A percentile compares a stretch with the other conserved stretches of the same genome.
phyloP scores from a whole-genome alignment of 2,888 invertebrate species.

The Temnothorax unifasciatus region DNA sequence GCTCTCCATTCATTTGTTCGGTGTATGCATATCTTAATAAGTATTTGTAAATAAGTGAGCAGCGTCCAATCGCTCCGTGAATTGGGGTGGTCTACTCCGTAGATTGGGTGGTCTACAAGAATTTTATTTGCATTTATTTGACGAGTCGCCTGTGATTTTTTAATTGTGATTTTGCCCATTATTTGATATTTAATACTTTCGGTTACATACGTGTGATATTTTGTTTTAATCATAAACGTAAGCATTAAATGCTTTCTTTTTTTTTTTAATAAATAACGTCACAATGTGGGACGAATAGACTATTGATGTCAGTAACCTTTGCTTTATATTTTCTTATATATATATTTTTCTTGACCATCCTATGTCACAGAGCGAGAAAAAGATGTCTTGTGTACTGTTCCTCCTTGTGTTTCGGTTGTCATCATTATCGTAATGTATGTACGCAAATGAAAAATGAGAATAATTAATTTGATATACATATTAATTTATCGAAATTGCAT shows the following conservation, averaged over 20 bases:
- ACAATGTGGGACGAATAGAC: constrained; percentile 46
- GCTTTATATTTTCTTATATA: constrained; percentile 46
- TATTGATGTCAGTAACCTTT: constrained; percentile 18
- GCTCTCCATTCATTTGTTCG: constrained; percentile 28
- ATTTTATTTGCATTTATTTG: constrained; percentile 59
- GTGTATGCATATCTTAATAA: constrained; percentile 47
- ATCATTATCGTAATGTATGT: constrained; percentile 52
- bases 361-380: constrained; percentile 59
- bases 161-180: constrained; percentile 55
- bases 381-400: constrained; percentile 65
- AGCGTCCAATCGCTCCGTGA: constrained; percentile 65
- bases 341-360: constrained; percentile 54
- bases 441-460: constrained; percentile 6
- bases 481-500: constrained; percentile 52
- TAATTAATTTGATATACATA: constrained; percentile 27
- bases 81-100: constrained; percentile 42
- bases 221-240: constrained; percentile 59
- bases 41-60: constrained; percentile 74
- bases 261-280: constrained; percentile 55
- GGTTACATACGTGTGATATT: neutral
- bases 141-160: constrained; percentile 45
- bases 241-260: constrained; percentile 52
- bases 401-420: constrained; percentile 60
- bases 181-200: constrained; percentile 18
- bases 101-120: constrained; percentile 68